Base-by-base conservation (phyloP, 2,797 vertebrate genomes). In the Neosilurus hyrtlii region DNA sequence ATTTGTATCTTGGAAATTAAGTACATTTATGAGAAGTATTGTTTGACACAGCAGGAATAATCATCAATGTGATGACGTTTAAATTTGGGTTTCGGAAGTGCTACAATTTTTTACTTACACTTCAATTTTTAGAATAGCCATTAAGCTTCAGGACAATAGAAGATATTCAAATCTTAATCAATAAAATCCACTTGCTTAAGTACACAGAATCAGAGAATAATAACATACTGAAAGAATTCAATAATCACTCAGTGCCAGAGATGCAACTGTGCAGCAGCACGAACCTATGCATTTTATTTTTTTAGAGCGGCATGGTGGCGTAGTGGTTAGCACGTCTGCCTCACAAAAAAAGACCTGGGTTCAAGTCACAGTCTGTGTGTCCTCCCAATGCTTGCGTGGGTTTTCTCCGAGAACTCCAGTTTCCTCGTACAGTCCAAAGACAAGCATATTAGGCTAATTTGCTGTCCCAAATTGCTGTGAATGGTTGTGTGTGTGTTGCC, bases 21-120 rank as follows among this genome's bases (percentile, higher is more conserved):
- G 54, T 59, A 57, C 4, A 0, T 75, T 57, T 35, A 74, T 74
- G n/a, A 18, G 26, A 54, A 30, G 16, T 56, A 56, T 20, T 74
- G 51, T 30, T 30, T 56, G 16, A 35, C 30, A 56, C 24, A 56
- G 16, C 24, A 56, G 4, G 49, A 26, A 52, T 74, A 80, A 73
- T 87, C 75, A 35, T 80, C 86, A 73, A 83, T 83, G 72, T 87
- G 66, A 35, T 22, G 12, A 81, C 9, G 74, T 65, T 80, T 73
- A 30, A 56, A 73, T 26, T 88, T 89, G 88, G 88, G 90, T 92
- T 91, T 86, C 59, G 79, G 79, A 89, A 86, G 78, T 73, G 35
- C 10, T 70, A 49, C 3, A 54, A 86, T 16, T 88, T 65, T 62
- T 83, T 30, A 5, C 51, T 51, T 26, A 2, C 3, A 8, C 24